Evolutionary conservation across 2,113 vertebrate species (phyloP), one percentile per base, ranked within the genome.

Genomic region (Ochotona curzoniae): DNA sequence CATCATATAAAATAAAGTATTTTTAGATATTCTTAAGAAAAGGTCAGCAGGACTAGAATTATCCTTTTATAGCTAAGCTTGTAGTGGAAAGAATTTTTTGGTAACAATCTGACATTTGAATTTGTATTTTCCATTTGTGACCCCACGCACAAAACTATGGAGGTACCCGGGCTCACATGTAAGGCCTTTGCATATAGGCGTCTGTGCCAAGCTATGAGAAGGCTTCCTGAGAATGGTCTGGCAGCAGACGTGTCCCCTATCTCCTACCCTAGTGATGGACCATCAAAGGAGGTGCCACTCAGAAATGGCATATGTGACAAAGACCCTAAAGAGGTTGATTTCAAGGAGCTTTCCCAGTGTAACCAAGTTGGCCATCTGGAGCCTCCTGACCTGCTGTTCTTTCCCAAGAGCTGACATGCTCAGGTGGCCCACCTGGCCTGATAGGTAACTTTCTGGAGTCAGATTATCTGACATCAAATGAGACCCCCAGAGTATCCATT

Each of bases 1-100:
- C 96, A 97, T 32, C 83, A 95, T 74, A 94, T 95, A 87, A 98
- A 96, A 95, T 87, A 88, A 91, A 97, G 80, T 94, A 96, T 97
- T 98, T 98, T 97, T 97, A 97, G 96, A 96, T 97, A 80, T 96
- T 97, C 96, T 96, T 90, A 95, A 96, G 95, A 70, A 97, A 97
- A 97, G 96, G 94, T 97, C 97, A 97, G 94, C 94, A 94, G 30
- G 60, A 95, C 95, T 66, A 83, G 61, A 92, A 94, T 90, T 93
- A 87, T 78, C 75, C 90, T 84, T 97, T 83, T 97, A 96, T 73
- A 87, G 93, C 47, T 75, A 95, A 44, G 28, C 95, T 87, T 91
- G 96, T 57, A 69, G 82, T 89, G 92, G 13, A 9, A 95, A 95
- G 51, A 1, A 60, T 11, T 60, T 89, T 78, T 89, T 96, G 86